phyloP scores from a whole-genome alignment of 2,888 invertebrate species.

The Drosophila multiciliata region DNA sequence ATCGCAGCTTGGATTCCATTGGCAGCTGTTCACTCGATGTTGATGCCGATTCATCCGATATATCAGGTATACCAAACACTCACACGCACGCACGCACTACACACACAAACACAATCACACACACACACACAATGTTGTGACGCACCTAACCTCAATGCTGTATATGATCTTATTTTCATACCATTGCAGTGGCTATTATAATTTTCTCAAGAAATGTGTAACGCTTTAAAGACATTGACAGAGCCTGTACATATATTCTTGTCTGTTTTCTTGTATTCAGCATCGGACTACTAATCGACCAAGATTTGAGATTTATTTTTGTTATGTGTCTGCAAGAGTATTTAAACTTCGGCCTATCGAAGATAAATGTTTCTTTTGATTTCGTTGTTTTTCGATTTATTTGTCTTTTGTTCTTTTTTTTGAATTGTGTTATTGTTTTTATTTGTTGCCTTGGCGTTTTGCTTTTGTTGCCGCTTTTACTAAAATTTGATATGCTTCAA shows the following conservation, averaged over 20 bases:
- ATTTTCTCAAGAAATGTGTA: not conserved
- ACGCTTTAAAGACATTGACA: not conserved
- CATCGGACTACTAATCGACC: not conserved
- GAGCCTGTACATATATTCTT: not conserved
- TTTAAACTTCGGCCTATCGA: slow-evolving; percentile 1
- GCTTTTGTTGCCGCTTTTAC: slow-evolving; percentile 20
- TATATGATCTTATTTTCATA: slow-evolving; percentile 12
- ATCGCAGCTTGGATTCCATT: slow-evolving; percentile 92
- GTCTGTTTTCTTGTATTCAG: not conserved
- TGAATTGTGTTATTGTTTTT: slow-evolving; percentile 18
- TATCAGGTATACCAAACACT: slow-evolving; percentile 87
- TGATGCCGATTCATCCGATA: slow-evolving; percentile 90
- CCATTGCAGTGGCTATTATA: not conserved
- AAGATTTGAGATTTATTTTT: not conserved
- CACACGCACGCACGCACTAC: not conserved
- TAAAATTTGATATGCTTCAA: slow-evolving; percentile 2
- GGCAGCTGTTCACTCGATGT: slow-evolving; percentile 95
- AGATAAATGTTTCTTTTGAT: slow-evolving; percentile 13
- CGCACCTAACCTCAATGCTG: slow-evolving; percentile 46
- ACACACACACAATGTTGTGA: slow-evolving; percentile 1
- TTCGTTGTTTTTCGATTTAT: slow-evolving; percentile 10
- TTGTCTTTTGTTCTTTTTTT: slow-evolving; percentile 31
- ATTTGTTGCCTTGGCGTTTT: slow-evolving; percentile 31
- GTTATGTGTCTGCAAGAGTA: slow-evolving; percentile 4
- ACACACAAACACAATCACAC: not conserved